These are phyloP conservation scores for Rhinoderma darwinii DNA, from an alignment of 2,113 vertebrate genomes.

Conservation along the genomic window DNA sequence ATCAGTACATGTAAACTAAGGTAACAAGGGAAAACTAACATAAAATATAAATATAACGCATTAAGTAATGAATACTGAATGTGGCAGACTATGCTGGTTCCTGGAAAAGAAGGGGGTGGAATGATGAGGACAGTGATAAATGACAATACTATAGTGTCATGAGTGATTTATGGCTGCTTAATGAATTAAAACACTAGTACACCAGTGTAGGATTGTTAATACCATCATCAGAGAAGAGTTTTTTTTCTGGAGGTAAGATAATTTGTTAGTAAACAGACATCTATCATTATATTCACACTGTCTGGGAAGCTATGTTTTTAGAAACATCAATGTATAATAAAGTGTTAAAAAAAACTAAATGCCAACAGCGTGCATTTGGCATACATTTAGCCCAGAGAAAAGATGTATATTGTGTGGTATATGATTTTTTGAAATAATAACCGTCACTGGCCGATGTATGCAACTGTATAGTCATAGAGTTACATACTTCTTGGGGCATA, in stretches of 20 bases:
- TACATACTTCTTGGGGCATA: no score
- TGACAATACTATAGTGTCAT: background rate
- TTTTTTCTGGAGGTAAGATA: background rate
- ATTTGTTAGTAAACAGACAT: background rate
- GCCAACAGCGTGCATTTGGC: no score
- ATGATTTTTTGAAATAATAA: no score
- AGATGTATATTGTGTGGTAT: no score
- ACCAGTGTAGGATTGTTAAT: background rate
- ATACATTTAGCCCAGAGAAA: no score
- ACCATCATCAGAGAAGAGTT: background rate
- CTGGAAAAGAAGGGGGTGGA: background rate
- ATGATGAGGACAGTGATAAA: background rate
- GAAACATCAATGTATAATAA: no score
- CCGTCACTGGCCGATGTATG: no score
- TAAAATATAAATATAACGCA: background rate
- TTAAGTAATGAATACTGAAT: background rate
- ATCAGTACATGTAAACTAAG: no score
- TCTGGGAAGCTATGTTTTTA: background rate
- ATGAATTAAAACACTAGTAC: background rate
- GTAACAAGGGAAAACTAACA: background rate
- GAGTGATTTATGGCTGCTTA: background rate
- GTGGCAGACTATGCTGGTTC: background rate
- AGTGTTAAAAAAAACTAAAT: no score
- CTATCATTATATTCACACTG: background rate
- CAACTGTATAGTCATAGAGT: no score